phyloP scores from a whole-genome alignment of 53 echinoderm and acorn worm genomes.

The Crossaster papposus region DNA sequence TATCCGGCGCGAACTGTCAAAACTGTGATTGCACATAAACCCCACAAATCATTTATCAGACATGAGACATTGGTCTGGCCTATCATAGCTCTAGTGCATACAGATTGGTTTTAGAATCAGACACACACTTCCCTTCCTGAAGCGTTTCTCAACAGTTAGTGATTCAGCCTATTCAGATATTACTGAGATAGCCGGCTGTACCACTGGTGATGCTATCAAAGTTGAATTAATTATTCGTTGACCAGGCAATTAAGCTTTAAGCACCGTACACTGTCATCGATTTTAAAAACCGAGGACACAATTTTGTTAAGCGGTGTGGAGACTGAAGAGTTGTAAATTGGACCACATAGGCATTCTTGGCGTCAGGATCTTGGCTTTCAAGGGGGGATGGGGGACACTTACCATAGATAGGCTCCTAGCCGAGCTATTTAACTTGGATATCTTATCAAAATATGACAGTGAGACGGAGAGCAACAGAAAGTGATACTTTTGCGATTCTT shows the following conservation, averaged over 20 bases:
- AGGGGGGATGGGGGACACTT: neutral
- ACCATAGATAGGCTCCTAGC: neutral
- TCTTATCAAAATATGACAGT: neutral
- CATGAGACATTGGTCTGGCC: too few species aligned
- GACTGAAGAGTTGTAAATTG: conserved; percentile 8
- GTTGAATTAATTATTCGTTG: neutral
- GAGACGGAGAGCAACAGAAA: conserved; percentile 2
- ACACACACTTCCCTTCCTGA: neutral
- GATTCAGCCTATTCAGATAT: neutral
- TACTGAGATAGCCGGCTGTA: neutral
- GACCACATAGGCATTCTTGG: conserved; percentile 6
- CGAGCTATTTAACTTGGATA: too few species aligned
- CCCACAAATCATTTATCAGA: too few species aligned
- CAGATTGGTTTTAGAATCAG: neutral
- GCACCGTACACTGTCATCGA: neutral
- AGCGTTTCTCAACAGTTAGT: neutral
- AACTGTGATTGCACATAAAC: too few species aligned
- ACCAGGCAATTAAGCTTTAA: neutral
- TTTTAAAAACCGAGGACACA: neutral
- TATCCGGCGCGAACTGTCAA: too few species aligned
- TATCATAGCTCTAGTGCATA: neutral
- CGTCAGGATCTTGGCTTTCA: neutral
- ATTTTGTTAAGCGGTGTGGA: neutral
- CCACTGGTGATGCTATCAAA: neutral
- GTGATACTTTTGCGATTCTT: neutral